A percentile compares a stretch with the other conserved stretches of the same genome.
Evolutionary conservation across 2,888 invertebrate genomes (phyloP).

Genomic region (Drosophila suboccidentalis): DNA sequence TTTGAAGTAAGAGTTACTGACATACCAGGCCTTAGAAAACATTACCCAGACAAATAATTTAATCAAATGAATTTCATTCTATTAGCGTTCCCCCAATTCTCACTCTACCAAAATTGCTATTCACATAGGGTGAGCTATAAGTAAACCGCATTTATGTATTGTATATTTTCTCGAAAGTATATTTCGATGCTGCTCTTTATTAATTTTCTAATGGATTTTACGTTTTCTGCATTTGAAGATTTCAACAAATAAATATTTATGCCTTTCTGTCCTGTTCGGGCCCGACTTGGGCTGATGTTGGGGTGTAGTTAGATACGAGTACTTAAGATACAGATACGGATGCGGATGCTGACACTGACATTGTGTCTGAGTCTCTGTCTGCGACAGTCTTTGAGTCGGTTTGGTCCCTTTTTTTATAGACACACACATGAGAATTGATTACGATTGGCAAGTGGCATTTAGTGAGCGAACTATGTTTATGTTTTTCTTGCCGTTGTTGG

Average conservation of each 20-base stretch:
- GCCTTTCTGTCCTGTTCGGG: slow-evolving; percentile 34
- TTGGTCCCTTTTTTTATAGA: slow-evolving; percentile 71
- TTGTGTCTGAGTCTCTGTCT: slow-evolving; percentile 35
- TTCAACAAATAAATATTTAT: slow-evolving; percentile 81
- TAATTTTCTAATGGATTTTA: slow-evolving; percentile 85
- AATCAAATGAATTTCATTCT: slow-evolving; percentile 75
- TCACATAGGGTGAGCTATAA: slow-evolving; percentile 28
- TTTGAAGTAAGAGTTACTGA: not conserved
- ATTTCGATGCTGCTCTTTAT: slow-evolving; percentile 62
- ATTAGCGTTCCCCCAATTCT: slow-evolving; percentile 50
- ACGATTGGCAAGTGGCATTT: slow-evolving; percentile 82
- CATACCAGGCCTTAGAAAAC: slow-evolving; percentile 15
- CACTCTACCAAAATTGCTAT: slow-evolving; percentile 23
- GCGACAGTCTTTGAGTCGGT: slow-evolving; percentile 45
- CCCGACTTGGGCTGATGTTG: slow-evolving; percentile 1
- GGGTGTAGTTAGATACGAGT: slow-evolving; percentile 33
- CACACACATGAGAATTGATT: slow-evolving; percentile 72
- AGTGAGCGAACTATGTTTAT: slow-evolving; percentile 79
- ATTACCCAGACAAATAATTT: slow-evolving; percentile 53
- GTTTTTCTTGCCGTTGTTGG: slow-evolving; percentile 43
- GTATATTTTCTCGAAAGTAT: slow-evolving; percentile 23
- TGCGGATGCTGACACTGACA: slow-evolving; percentile 56
- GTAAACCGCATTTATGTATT: slow-evolving; percentile 70
- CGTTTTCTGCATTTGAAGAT: slow-evolving; percentile 74
- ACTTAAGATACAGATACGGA: slow-evolving; percentile 52